phyloP scores from a whole-genome alignment of 2,888 invertebrate genomes.

The Acleris sparsana region DNA sequence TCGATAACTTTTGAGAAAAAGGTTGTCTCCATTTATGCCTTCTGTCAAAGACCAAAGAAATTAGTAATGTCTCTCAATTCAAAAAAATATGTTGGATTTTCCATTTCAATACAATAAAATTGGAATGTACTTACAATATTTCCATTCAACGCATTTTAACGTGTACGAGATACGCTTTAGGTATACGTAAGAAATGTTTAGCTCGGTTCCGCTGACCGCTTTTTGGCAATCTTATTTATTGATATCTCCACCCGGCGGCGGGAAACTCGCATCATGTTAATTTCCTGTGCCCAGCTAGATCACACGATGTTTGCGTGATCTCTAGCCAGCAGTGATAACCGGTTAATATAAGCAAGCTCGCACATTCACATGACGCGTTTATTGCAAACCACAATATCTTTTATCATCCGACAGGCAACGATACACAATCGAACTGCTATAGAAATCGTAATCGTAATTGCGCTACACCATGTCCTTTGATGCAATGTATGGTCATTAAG shows the following conservation, averaged over 20 bases:
- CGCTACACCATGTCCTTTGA: too few relatives aligned
- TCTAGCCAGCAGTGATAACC: conserved; percentile 13
- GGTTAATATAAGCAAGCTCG: conserved; percentile 12
- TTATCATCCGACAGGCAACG: too few relatives aligned
- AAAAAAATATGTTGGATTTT: too few relatives aligned
- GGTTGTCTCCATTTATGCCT: conserved; percentile 23
- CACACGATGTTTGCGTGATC: conserved; percentile 28
- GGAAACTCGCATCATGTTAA: conserved; percentile 77
- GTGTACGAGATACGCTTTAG: conserved; percentile 29
- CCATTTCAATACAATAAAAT: too few relatives aligned
- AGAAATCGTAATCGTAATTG: too few relatives aligned
- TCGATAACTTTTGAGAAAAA: conserved; percentile 45
- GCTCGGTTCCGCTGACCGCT: conserved; percentile 59
- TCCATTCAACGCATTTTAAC: background rate
- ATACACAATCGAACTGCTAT: too few relatives aligned
- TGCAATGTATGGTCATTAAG: too few relatives aligned
- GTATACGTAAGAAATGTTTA: conserved; percentile 63
- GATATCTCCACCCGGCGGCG: conserved; percentile 64
- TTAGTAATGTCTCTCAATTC: conserved; percentile 3
- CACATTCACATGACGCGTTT: background rate
- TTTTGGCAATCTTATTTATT: conserved; percentile 80
- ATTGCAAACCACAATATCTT: too few relatives aligned
- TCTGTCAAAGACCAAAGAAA: conserved; percentile 17
- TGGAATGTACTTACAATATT: too few relatives aligned
- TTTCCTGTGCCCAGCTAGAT: conserved; percentile 67